Evolutionary conservation across 2,888 invertebrate genomes (phyloP).

Genomic region (Spisula subtruncata): DNA sequence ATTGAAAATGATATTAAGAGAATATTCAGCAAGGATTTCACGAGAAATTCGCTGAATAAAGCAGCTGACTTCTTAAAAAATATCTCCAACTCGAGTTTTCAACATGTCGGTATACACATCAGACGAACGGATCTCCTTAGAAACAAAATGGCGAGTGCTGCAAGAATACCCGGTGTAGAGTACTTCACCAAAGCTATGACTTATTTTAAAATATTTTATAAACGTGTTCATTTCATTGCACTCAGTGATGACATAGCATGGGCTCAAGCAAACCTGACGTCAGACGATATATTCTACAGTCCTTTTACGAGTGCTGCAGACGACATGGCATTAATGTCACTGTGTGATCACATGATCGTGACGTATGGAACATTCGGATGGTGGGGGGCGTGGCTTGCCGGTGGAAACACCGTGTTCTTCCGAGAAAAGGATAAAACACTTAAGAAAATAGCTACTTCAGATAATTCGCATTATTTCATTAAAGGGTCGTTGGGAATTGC

Average conservation of each 20-base stretch:
- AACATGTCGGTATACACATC: slow-evolving; percentile 1
- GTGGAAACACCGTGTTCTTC: slow-evolving; percentile 26
- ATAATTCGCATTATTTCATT: background rate
- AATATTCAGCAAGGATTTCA: slow-evolving; percentile 48
- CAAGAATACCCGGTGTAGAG: background rate
- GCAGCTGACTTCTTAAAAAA: background rate
- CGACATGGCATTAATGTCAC: slow-evolving; percentile 45
- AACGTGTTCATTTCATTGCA: slow-evolving; percentile 29
- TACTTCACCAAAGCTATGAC: slow-evolving; percentile 43
- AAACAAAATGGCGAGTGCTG: background rate
- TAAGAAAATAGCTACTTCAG: background rate
- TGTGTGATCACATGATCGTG: slow-evolving; percentile 53
- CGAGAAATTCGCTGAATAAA: background rate
- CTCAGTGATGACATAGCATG: slow-evolving; percentile 40
- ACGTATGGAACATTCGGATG: slow-evolving; percentile 54
- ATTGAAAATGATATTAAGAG: slow-evolving; percentile 30
- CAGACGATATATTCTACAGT: slow-evolving; percentile 30
- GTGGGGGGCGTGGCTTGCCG: slow-evolving; percentile 59
- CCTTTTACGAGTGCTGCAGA: background rate
- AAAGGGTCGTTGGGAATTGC: background rate
- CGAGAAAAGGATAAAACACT: background rate
- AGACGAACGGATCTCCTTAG: background rate
- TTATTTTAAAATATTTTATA: background rate
- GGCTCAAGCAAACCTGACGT: slow-evolving; percentile 35
- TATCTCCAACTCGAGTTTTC: background rate